Evolutionary conservation across 2,113 vertebrate genomes (phyloP).

Genomic region (Anarhynchus alexandrinus): DNA sequence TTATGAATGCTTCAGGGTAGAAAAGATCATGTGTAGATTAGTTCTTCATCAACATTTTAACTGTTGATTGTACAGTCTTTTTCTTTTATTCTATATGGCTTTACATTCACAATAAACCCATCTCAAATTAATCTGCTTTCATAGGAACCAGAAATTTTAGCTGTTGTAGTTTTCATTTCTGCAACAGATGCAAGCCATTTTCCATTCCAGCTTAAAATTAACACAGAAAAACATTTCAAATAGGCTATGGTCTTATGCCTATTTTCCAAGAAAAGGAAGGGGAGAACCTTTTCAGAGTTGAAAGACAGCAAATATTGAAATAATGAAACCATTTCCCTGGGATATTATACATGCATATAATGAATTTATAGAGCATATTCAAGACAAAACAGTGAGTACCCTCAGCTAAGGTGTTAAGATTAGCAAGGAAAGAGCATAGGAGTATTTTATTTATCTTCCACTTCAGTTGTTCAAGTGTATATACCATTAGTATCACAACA

Average conservation of each 20-base stretch:
- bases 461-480: not conserved
- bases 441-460: not conserved
- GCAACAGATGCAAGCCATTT: not conserved
- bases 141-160: not conserved
- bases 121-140: not conserved
- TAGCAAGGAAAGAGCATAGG: not conserved
- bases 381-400: not conserved
- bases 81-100: not conserved
- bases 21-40: not conserved
- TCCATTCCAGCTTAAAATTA: not conserved
- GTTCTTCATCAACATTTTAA: not conserved
- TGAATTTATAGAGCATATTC: not conserved
- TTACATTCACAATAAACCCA: not conserved
- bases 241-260: not conserved
- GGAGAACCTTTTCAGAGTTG: not conserved
- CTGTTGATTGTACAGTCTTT: not conserved
- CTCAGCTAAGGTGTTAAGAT: not conserved
- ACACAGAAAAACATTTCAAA: not conserved
- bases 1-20: not conserved
- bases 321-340: not conserved
- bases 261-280: not conserved
- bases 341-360: not conserved
- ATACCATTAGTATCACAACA: not conserved
- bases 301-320: not conserved
- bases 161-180: not conserved